Evolutionary conservation across 2,113 vertebrate genomes (phyloP), one percentile per base, ranked within the genome.

Genomic region (Psilopogon haemacephalus): DNA sequence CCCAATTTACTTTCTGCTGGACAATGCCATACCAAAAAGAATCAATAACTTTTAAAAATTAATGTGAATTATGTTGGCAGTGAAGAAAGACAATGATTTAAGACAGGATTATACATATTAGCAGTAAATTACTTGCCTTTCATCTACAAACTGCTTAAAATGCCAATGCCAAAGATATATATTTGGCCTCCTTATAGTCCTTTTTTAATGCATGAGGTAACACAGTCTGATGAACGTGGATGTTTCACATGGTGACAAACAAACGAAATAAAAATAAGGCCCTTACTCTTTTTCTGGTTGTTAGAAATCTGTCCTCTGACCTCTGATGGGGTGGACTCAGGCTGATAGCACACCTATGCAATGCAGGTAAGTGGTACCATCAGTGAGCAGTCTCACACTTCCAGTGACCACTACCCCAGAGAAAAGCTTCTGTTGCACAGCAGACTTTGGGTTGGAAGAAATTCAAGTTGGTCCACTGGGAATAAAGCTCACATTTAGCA

Each of bases 361-460:
- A 94, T 86, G 59, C 16, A 88, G 58, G 35, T 76, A 86, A 87
- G 56, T 96, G 84, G 26, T 81, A 48, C 50, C 52, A 8, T 37
- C 65, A 78, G 52, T 37, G 89, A 93, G 65, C 35, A 95, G 78
- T 48, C 69, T 27, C 17, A 58, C 15, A 18, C n/a, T 50, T 54
- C 6, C 46, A 42, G 32, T 64, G 27, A 89, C 64, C 32, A 46
- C 23, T 38, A 55, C 24, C 24, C 72, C 65, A 90, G 55, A 94
- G 74, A 54, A 94, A 94, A 84, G 58, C 84, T 90, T 58, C 55
- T 42, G 44, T 67, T 65, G 12, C 58, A 65, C 44, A 79, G 60
- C 54, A 70, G n/a, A 89, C 42, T 93, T 93, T 48, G 70, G 17
- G 11, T 46, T 94, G 78, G 37, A 95, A 90, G 32, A 21, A 94